phyloP scores from a whole-genome alignment of 2,797 vertebrate genomes.

The Platyrinchus mystaceus region DNA sequence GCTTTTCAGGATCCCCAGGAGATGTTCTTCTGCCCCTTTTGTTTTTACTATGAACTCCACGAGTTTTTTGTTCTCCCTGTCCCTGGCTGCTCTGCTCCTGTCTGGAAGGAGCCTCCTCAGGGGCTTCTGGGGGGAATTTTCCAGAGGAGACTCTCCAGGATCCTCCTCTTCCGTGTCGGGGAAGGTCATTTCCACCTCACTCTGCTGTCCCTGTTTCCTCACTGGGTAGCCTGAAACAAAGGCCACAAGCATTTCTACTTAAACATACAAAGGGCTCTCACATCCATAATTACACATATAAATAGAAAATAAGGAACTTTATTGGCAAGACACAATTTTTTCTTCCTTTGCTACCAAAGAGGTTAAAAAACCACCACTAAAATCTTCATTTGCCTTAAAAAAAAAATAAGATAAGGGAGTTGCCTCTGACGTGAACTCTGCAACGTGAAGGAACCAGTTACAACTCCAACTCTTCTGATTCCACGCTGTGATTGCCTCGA shows the following conservation, averaged over 20 bases:
- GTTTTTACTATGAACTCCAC: conserved; percentile 91
- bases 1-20: conserved; percentile 83
- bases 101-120: conserved; percentile 87
- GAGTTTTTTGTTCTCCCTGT: conserved; percentile 87
- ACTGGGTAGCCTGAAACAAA: conserved; percentile 83
- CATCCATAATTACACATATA: fast-evolving
- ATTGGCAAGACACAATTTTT: not conserved
- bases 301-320: not conserved
- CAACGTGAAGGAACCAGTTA: fast-evolving
- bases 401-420: not conserved
- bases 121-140: conserved; percentile 54
- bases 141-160: not conserved
- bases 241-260: not conserved
- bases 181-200: conserved; percentile 73
- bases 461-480: not conserved
- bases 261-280: fast-evolving
- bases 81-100: conserved; percentile 84
- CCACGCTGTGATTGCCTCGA: not conserved
- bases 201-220: conserved; percentile 75
- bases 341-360: not conserved
- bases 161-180: conserved; percentile 53
- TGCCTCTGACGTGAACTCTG: not conserved
- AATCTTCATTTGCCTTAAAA: not conserved
- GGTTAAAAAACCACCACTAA: fast-evolving
- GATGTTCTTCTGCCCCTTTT: conserved; percentile 82